Evolutionary conservation across 92 coral and sea anemone species (phyloP).

Genomic region (Parazoanthus darwini): DNA sequence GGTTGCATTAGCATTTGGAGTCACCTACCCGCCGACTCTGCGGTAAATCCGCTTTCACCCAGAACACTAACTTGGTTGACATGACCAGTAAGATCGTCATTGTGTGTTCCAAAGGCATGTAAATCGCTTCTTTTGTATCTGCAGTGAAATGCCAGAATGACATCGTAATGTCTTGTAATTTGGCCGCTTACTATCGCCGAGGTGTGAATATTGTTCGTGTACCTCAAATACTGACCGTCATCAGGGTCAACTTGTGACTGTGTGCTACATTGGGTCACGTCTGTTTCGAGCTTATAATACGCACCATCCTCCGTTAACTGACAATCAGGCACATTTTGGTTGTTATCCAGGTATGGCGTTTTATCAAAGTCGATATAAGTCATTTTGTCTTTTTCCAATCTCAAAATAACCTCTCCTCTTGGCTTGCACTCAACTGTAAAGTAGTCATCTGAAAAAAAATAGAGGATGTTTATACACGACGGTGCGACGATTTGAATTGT

Average conservation of each 20-base stretch:
- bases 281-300: not conserved
- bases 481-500: no score
- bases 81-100: not conserved
- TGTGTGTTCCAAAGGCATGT: not conserved
- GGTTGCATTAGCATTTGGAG: no score
- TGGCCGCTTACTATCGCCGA: not conserved
- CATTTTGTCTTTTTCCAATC: not conserved
- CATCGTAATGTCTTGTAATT: not conserved
- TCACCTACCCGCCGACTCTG: not conserved
- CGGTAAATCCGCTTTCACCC: not conserved
- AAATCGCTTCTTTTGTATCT: not conserved
- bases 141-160: not conserved
- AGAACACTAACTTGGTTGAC: no score
- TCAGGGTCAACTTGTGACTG: not conserved
- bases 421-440: not conserved
- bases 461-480: no score
- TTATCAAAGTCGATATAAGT: not conserved
- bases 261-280: not conserved
- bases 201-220: not conserved
- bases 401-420: not conserved
- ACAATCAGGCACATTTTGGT: not conserved
- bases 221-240: not conserved
- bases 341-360: not conserved
- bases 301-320: not conserved
- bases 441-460: not conserved